Conservation (phyloP, 2,113 vertebrate genomes). For the Rhinoptilus africanus region DNA sequence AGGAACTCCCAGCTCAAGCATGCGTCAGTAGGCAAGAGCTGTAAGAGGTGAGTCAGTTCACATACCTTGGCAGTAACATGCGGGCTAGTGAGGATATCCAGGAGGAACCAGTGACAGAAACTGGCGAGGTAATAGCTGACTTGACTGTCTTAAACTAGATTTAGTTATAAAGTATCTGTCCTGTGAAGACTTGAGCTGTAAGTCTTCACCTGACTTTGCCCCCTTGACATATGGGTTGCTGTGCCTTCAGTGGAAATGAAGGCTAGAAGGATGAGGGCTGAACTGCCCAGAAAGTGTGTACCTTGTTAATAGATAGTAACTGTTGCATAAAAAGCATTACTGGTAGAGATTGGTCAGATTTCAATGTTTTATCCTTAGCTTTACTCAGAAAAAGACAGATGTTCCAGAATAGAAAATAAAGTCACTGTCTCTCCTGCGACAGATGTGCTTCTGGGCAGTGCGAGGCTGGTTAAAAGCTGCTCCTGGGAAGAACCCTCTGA, state of each 20-base stretch:
- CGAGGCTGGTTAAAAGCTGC: background rate
- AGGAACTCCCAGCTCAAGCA: slow-evolving; percentile 15
- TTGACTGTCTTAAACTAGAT: background rate
- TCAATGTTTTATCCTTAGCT: background rate
- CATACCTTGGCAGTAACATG: background rate
- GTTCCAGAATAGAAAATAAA: background rate
- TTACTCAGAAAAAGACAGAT: background rate
- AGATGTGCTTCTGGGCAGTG: background rate
- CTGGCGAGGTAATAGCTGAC: slow-evolving; percentile 22
- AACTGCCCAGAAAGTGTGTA: background rate
- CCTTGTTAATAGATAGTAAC: background rate
- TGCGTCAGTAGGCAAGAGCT: background rate
- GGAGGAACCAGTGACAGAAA: slow-evolving; percentile 16
- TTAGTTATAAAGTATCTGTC: background rate
- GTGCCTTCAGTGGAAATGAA: background rate
- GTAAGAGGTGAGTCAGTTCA: background rate
- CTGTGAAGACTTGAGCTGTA: background rate
- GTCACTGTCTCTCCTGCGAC: accelerated
- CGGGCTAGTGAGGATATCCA: slow-evolving; percentile 18
- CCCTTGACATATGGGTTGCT: background rate
- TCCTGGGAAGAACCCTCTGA: background rate
- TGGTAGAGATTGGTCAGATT: background rate
- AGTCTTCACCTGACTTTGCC: background rate
- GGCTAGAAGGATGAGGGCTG: background rate
- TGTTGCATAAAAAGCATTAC: background rate